Evolutionary conservation across 2,888 invertebrate species (phyloP).

Genomic region (Autographa gamma): DNA sequence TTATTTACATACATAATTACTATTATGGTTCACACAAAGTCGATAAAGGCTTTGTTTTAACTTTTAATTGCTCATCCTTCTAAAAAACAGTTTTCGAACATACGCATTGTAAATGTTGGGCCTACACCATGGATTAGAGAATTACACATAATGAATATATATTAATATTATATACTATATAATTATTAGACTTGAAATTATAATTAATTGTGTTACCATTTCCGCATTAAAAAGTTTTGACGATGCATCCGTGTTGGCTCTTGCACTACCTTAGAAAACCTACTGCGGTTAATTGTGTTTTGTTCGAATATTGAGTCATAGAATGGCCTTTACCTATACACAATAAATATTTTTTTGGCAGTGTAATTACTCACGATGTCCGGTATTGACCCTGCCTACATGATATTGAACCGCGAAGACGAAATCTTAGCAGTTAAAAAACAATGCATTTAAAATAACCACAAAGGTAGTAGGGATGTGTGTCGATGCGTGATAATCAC

Average conservation of each 20-base stretch:
- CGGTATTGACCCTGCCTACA: background rate
- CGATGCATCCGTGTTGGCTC: background rate
- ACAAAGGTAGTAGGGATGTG: no score
- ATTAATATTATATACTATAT: no score
- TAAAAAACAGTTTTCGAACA: no score
- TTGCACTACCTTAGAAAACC: background rate
- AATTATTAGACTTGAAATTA: no score
- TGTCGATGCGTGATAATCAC: background rate
- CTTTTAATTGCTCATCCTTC: no score
- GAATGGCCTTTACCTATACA: background rate
- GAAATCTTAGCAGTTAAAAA: background rate
- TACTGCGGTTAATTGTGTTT: background rate
- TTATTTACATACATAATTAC: no score
- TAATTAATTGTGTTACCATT: no score
- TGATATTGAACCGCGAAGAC: conserved; percentile 2
- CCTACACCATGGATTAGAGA: no score
- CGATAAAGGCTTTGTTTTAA: no score
- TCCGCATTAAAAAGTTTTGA: background rate
- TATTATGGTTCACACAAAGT: no score
- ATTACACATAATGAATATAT: no score
- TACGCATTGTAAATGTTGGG: no score
- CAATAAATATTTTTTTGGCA: background rate
- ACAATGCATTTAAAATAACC: background rate
- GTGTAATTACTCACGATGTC: conserved; percentile 4
- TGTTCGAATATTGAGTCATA: background rate